Evolutionary conservation across 2,113 vertebrate genomes (phyloP).

Genomic region (Hemiprocne comata): DNA sequence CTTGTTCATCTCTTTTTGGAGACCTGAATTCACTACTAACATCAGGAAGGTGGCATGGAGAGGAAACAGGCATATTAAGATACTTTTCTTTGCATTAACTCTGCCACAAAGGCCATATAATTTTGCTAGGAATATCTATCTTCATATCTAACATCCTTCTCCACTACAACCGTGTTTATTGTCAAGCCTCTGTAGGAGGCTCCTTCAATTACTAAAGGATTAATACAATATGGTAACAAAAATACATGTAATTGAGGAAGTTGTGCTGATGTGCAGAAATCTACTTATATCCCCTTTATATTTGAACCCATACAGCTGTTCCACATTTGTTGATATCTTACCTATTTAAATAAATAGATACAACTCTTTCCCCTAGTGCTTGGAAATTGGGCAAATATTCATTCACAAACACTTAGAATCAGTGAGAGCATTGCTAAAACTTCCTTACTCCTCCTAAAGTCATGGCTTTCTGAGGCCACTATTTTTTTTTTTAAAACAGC

Average conservation of each 20-base stretch:
- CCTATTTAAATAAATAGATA: neutral
- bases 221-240: neutral
- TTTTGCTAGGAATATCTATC: neutral
- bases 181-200: neutral
- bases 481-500: neutral
- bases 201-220: neutral
- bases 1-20: neutral
- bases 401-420: neutral
- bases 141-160: neutral
- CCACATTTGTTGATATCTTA: neutral
- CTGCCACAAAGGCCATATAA: neutral
- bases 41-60: fast-evolving
- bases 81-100: neutral
- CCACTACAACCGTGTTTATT: neutral
- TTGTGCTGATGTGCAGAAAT: neutral
- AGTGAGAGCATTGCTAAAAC: fast-evolving
- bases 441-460: neutral
- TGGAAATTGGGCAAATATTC: neutral
- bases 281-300: neutral
- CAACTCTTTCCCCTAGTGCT: neutral
- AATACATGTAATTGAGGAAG: neutral
- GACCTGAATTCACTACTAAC: neutral
- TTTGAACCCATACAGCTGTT: fast-evolving
- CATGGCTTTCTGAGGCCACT: neutral
- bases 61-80: too few species aligned